Evolutionary conservation across 2,113 vertebrate genomes (phyloP).

Genomic region (Pyrgilauda ruficollis): DNA sequence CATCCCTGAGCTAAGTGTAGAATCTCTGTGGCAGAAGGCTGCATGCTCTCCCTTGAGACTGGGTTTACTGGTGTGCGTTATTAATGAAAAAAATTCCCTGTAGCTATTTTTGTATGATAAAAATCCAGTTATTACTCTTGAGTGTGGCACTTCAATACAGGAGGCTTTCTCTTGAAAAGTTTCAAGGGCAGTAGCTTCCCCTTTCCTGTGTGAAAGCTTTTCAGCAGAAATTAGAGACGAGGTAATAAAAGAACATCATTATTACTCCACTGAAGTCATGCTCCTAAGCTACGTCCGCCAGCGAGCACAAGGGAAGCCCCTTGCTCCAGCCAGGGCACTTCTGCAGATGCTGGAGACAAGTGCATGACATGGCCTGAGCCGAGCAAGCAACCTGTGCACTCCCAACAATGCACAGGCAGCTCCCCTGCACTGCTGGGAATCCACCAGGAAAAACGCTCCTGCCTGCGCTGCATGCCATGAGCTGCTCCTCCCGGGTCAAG

Average conservation of each 20-base stretch:
- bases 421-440: rapidly evolving
- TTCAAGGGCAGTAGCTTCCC: not conserved
- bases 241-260: not conserved
- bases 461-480: rapidly evolving
- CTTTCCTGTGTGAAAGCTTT: not conserved
- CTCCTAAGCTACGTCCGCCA: not conserved
- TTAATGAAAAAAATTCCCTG: not conserved
- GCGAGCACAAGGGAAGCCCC: not conserved
- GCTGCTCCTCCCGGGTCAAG: not conserved
- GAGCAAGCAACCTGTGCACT: not conserved
- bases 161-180: not conserved
- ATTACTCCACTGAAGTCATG: not conserved
- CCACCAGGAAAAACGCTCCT: rapidly evolving
- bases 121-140: conserved; percentile 5
- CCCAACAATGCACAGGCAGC: not conserved
- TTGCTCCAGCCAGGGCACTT: not conserved
- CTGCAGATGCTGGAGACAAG: not conserved
- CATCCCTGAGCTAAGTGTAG: not conserved
- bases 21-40: not conserved
- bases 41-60: not conserved
- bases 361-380: not conserved
- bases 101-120: not conserved
- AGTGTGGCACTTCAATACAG: rapidly evolving
- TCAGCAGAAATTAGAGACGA: not conserved
- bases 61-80: not conserved